Evolutionary conservation across 2,113 vertebrate genomes (phyloP), one percentile per base, ranked within the genome.

Genomic region (Xiphorhynchus elegans): DNA sequence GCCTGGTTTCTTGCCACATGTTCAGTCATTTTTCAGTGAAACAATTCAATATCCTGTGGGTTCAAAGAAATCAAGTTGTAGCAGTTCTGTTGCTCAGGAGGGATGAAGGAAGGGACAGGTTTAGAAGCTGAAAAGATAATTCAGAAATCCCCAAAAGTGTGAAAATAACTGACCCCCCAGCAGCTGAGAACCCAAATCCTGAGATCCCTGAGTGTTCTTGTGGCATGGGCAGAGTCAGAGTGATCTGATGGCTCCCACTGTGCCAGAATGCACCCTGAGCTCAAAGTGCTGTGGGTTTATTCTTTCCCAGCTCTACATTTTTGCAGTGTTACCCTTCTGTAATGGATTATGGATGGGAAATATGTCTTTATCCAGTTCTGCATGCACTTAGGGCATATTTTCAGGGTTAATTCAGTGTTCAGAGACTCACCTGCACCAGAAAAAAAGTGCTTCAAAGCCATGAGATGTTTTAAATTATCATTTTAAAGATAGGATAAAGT

Each of bases 1-100:
- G 80, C 49, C 37, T 83, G 67, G 50, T 93, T 97, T 96, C 76
- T 92, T 97, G 93, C 82, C 93, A 90, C 87, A 81, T 84, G 53
- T 93, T 93, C 87, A 84, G 78, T 94, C 26, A 79, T 96, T 97
- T 97, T 74, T 95, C 89, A 95, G 83, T 0, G 6, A 83, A 91
- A 95, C 39, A 68, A 50, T 93, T 84, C 91, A 77, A 53, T 91
- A 37, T 83, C 82, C 77, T 75, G 0, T 85, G 91, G 47, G 33
- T 56, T 93, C 6, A 1, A 64, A 89, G n/a, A n/a, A n/a, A n/a
- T n/a, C n/a, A n/a, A n/a, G n/a, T n/a, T n/a, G n/a, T n/a, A n/a
- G 78, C 87, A 81, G 35, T 56, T 87, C 50, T 95, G 75, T 92
- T 90, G 76, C 40, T 90, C 42, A 69, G 90, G 24, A 46, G 31